Conservation (phyloP, 2,888 invertebrate species). For the Clistopyga incitator region DNA sequence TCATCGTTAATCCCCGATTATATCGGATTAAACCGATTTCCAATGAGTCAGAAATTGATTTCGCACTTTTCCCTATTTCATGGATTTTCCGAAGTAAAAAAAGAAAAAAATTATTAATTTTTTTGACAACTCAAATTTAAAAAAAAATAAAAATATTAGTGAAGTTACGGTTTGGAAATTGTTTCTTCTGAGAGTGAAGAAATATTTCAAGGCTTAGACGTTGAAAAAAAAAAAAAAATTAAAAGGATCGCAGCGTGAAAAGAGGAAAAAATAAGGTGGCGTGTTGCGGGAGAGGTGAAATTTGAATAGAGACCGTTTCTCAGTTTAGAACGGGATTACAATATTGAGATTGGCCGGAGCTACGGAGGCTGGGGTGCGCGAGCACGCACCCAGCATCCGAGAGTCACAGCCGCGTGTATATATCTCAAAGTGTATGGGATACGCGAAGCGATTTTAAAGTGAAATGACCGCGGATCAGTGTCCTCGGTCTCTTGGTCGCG, state of each 20-base stretch:
- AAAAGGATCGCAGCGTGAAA: slow-evolving; percentile 51
- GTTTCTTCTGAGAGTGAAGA: neutral
- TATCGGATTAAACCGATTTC: neutral
- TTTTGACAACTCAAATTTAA: too few relatives aligned
- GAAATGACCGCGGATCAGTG: slow-evolving; percentile 78
- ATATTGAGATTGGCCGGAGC: slow-evolving; percentile 75
- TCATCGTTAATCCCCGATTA: neutral
- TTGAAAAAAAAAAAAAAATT: neutral
- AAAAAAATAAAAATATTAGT: too few relatives aligned
- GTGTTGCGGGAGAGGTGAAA: slow-evolving; percentile 63
- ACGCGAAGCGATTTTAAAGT: slow-evolving; percentile 77
- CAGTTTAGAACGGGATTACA: slow-evolving; percentile 75
- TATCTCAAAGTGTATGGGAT: slow-evolving; percentile 29
- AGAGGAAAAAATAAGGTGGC: slow-evolving; percentile 35
- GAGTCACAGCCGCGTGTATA: slow-evolving; percentile 47
- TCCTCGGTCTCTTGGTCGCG: slow-evolving; percentile 68
- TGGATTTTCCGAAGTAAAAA: neutral
- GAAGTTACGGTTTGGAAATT: too few relatives aligned
- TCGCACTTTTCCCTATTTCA: neutral
- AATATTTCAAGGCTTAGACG: neutral
- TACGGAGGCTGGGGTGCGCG: slow-evolving; percentile 48
- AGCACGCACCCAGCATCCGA: slow-evolving; percentile 52
- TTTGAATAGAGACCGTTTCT: slow-evolving; percentile 77
- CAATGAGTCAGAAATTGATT: neutral
- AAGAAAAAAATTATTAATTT: too few relatives aligned